Evolutionary conservation across 2,797 vertebrate species (phyloP), one percentile per base, ranked within the genome.

Genomic region (Poeciliopsis infans): DNA sequence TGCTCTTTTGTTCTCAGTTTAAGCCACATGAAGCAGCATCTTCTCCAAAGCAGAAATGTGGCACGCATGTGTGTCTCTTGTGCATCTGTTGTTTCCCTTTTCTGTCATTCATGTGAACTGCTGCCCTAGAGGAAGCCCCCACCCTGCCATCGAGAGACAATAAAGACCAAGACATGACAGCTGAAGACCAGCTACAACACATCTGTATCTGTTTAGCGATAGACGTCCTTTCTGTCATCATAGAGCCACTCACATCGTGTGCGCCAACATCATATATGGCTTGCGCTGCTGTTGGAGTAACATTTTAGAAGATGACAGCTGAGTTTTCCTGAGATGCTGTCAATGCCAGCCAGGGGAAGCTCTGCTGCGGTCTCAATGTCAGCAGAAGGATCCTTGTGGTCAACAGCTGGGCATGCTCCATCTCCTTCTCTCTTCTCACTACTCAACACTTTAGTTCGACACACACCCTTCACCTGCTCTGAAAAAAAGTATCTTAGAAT

Each of bases 191-290:
- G 91, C 87, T 87, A 78, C 88, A 86, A 89, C 80, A 89, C 91
- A 93, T 93, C 89, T 94, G 92, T 83, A 88, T 89, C 83, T 88
- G 85, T 85, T 93, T 80, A 90, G 51, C 20, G 82, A 89, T 78
- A 68, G 80, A 87, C 46, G 85, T 79, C 88, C 89, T 86, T 68
- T 80, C 88, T 81, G 82, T 78, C 89, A 82, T 76, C 39, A 28
- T 4, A 75, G 41, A 39, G 18, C n/a, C 18, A 36, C n/a, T 71
- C 5, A 2, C 53, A 76, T 45, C 18, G 28, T 89, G 36, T 7
- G 72, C 12, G 55, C 57, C 81, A 76, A 77, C 47, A 78, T 83
- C 66, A 74, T 55, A 31, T 20, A 25, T 55, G 33, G 41, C 25
- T 85, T 39, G 74, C 13, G 51, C 45, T 57, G n/a, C 57, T 69